phyloP scores from a whole-genome alignment of 2,888 invertebrate species.

The Dorcus hopei region DNA sequence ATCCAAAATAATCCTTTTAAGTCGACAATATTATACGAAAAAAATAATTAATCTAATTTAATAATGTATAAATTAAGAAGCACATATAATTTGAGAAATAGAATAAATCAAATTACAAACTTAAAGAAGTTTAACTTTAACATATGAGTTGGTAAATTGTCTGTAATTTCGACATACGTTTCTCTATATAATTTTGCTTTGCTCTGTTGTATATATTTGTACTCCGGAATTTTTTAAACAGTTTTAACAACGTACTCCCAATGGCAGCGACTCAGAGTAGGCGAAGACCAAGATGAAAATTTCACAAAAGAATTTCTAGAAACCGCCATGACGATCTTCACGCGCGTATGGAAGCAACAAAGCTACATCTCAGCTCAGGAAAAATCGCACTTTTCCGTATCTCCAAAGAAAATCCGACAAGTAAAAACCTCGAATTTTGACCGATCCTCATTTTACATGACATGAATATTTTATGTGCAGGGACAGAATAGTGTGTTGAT shows the following conservation, averaged over 20 bases:
- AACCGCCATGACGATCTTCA: slow-evolving; percentile 74
- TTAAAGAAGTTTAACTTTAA: no score
- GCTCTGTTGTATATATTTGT: no score
- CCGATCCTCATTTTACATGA: not conserved
- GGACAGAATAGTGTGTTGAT: slow-evolving; percentile 82
- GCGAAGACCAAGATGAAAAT: slow-evolving; percentile 76
- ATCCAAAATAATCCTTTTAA: no score
- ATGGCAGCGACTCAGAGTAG: slow-evolving; percentile 76
- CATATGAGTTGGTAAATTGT: no score
- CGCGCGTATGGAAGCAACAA: slow-evolving; percentile 53
- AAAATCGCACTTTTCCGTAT: slow-evolving; percentile 67
- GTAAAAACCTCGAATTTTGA: slow-evolving; percentile 45
- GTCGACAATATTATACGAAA: no score
- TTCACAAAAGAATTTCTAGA: slow-evolving; percentile 83
- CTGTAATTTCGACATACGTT: no score
- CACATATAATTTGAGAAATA: no score
- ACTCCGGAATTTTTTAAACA: slow-evolving; percentile 28
- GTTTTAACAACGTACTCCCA: slow-evolving; percentile 71
- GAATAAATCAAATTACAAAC: no score
- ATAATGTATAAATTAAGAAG: no score
- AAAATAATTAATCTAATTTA: no score
- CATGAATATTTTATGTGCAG: slow-evolving; percentile 45
- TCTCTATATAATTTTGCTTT: no score
- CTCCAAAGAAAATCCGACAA: slow-evolving; percentile 74
- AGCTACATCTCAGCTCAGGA: slow-evolving; percentile 44